Conservation (phyloP, 2,113 vertebrate species). For the Mirza zaza region DNA sequence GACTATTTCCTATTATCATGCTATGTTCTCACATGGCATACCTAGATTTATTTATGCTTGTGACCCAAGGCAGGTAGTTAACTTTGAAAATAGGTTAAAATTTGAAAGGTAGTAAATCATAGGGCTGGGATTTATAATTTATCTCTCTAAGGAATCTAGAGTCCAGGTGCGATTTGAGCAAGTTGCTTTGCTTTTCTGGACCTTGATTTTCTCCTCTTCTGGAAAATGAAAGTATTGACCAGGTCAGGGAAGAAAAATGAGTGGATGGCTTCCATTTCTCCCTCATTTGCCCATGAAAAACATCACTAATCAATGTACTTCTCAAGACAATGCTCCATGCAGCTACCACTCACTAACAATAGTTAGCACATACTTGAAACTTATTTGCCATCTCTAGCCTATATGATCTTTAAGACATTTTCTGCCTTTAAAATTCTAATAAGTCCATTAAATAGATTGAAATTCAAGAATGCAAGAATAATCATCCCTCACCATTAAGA, state of each 20-base stretch:
- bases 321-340: background rate
- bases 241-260: background rate
- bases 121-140: constrained; percentile 20
- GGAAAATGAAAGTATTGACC: background rate
- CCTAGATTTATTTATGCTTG: constrained; percentile 55
- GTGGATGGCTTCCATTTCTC: background rate
- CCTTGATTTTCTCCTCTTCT: constrained; percentile 36
- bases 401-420: background rate
- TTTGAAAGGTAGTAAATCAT: constrained; percentile 52
- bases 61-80: constrained; percentile 52
- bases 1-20: constrained; percentile 50
- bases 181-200: background rate
- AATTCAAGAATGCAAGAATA: background rate
- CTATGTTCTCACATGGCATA: constrained; percentile 38
- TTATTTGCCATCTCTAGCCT: background rate
- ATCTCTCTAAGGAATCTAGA: constrained; percentile 28
- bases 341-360: background rate
- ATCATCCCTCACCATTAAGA: background rate
- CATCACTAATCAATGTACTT: background rate
- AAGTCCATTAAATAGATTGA: constrained; percentile 18
- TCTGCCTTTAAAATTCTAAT: constrained; percentile 13
- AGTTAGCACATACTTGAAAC: background rate
- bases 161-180: background rate
- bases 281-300: background rate
- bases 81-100: constrained; percentile 69